Percentiles rank a stretch among this genome's conserved stretches.
Evolutionary conservation across 2,888 invertebrate species (phyloP).

Genomic region (Epistrophella euchroma): DNA sequence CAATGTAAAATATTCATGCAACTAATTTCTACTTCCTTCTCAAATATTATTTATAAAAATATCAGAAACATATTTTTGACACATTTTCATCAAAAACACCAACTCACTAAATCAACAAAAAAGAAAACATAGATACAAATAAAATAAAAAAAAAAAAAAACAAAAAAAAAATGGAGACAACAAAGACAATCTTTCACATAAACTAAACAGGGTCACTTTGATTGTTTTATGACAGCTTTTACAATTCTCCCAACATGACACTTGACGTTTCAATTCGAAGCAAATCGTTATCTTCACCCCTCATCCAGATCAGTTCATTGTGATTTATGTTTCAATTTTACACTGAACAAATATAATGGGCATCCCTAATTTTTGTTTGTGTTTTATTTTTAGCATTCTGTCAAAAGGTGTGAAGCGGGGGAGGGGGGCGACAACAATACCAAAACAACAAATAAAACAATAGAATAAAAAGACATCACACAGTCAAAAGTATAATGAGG

Average conservation of each 20-base stretch:
- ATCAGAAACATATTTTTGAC: not conserved
- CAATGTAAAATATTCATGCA: not conserved
- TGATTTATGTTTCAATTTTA: slow-evolving; percentile 55
- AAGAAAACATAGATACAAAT: not conserved
- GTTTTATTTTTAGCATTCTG: not conserved
- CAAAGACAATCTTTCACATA: slow-evolving; percentile 23
- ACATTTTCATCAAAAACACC: not conserved
- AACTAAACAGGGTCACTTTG: slow-evolving; percentile 45
- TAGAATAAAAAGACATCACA: not conserved
- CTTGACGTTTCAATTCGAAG: slow-evolving; percentile 56
- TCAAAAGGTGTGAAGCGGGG: not conserved
- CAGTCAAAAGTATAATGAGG: slow-evolving; percentile 3
- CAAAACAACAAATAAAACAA: slow-evolving; percentile 3
- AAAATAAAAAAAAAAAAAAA: not conserved
- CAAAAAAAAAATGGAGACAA: slow-evolving; percentile 4
- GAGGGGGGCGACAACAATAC: not conserved
- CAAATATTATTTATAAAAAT: not conserved
- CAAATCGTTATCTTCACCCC: slow-evolving; percentile 41
- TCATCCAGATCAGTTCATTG: slow-evolving; percentile 16
- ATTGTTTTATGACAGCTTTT: slow-evolving; percentile 48
- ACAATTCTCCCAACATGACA: slow-evolving; percentile 56
- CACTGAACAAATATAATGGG: slow-evolving; percentile 4
- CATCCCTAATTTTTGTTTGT: not conserved
- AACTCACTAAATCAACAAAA: not conserved
- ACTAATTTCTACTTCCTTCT: not conserved